Evolutionary conservation across 2,888 invertebrate genomes (phyloP).

Genomic region (Sinohyriopsis cumingii): DNA sequence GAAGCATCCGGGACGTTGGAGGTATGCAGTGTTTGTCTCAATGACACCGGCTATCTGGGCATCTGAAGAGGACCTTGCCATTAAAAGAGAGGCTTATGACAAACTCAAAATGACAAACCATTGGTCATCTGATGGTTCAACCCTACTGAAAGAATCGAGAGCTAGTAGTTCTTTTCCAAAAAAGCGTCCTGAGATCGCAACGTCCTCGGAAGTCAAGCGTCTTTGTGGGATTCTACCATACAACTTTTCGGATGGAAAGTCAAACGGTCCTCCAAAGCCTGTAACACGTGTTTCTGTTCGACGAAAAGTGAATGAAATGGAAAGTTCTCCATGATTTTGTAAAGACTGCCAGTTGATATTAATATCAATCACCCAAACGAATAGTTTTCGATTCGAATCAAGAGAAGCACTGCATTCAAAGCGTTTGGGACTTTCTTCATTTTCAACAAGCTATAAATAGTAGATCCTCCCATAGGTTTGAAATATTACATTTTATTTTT

Average conservation of each 20-base stretch:
- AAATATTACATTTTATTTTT: no score
- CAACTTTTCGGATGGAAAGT: slow-evolving; percentile 36
- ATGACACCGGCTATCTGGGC: slow-evolving; percentile 61
- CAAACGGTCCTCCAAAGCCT: slow-evolving; percentile 34
- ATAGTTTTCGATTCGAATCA: no score
- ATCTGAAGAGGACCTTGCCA: slow-evolving; percentile 31
- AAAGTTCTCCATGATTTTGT: no score
- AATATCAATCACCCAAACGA: no score
- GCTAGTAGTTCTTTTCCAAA: slow-evolving; percentile 9
- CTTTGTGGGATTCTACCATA: slow-evolving; percentile 33
- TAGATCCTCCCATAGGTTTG: no score
- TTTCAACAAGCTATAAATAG: no score
- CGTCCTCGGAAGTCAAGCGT: slow-evolving; percentile 25
- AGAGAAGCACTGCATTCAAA: no score
- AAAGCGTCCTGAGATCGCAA: slow-evolving; percentile 33
- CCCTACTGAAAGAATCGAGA: slow-evolving; percentile 19
- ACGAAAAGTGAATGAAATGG: no score
- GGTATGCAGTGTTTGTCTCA: slow-evolving; percentile 51
- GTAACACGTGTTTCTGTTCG: neutral
- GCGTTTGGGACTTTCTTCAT: no score
- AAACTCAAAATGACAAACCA: slow-evolving; percentile 42
- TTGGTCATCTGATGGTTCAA: slow-evolving; percentile 44
- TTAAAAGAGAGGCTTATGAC: slow-evolving; percentile 42
- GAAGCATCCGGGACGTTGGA: slow-evolving; percentile 44
- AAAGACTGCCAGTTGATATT: no score